Evolutionary conservation across 2,113 vertebrate species (phyloP), one percentile per base, ranked within the genome.

Genomic region (Stegostoma tigrinum): DNA sequence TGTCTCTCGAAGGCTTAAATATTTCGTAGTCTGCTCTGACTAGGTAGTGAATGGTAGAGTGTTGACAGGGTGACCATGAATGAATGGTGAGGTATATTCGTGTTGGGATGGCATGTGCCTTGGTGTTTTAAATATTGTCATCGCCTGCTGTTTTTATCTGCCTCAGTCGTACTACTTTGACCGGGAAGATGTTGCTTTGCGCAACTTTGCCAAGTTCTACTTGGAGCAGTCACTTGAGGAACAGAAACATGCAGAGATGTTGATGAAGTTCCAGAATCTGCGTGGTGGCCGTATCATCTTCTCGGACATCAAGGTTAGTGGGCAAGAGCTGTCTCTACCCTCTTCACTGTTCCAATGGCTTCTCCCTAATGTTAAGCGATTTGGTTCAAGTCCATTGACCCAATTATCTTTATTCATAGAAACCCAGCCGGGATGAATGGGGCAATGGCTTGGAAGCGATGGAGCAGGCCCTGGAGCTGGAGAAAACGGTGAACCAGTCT

Each of bases 111-210:
- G 87, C 5, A 14, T 14, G 27, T 27, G 3, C 27, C 52, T 61
- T 90, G 45, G 24, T 23, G 23, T 5, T 14, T 14, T 80, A n/a
- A 30, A 61, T 61, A 4, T 52, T 17, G 30, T 17, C 14, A 0
- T 17, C 27, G 61, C 12, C 3, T 14, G 17, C 75, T 0, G 48
- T 3, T 45, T 66, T 80, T 94, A 45, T 95, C 95, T 0, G 55
- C 95, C 97, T 19, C 96, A 99, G 99, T 98, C 98, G 0, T 99
- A 98, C 96, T 99, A 99, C 93, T 99, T 99, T 85, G 98, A 99
- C 96, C 98, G 98, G 38, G 98, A 99, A 93, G 98, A 99, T 95
- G 98, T 98, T 97, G 97, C 97, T 85, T 96, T 99, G 96, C 98
- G 97, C 80, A 98, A 98, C 96, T 99, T 99, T 96, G 98, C 98